Base-by-base conservation (phyloP, 1,140 invertebrate genomes). In the Sycophila sp. region DNA sequence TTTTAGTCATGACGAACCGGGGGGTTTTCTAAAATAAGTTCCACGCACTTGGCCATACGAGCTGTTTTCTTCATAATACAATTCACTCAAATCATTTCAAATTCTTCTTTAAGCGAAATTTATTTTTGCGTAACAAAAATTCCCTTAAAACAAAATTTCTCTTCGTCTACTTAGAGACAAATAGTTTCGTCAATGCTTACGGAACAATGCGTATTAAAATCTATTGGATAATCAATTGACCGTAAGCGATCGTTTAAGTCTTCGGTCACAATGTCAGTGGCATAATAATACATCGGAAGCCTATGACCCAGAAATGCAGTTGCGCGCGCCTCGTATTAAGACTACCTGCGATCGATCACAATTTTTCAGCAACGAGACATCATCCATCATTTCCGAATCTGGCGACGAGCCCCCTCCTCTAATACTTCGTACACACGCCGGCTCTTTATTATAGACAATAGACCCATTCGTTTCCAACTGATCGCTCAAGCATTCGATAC, bases 1-100 rank as follows among this genome's bases (percentile, higher is more conserved):
- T 64, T 70, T 70, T 64, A 70, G 69, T 64, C 51, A 70, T 70
- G 69, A 64, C 49, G 59, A 51, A 56, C 63, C 17, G 15, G 55
- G 36, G 22, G 17, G 24, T 47, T 36, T 47, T 45, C 40, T 26
- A 34, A 68, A 58, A 68, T 49, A 68, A 49, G n/a, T 66, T 45
- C 30, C 7, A n/a, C 55, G n/a, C 17, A 2, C 47, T 64, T 34
- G 1, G 2, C 19, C 0, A 8, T 34, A 47, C 45, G 8, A 5
- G 10, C 3, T 7, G 28, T 17, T 34, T 26, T 4, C 0, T 40
- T 40, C n/a, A 11, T 15, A 40, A 13, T 15, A 13, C 0, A 40
- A 40, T 13, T 13, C 11, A 38, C 0, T 3, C 5, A 38, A 3
- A 10, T 15, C n/a, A 15, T n/a, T 15, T n/a, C 38, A 15, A 15